A percentile compares a stretch with the other conserved stretches of the same genome.
Conservation (phyloP, 2,797 vertebrate genomes). For the Oreochromis grahami region DNA sequence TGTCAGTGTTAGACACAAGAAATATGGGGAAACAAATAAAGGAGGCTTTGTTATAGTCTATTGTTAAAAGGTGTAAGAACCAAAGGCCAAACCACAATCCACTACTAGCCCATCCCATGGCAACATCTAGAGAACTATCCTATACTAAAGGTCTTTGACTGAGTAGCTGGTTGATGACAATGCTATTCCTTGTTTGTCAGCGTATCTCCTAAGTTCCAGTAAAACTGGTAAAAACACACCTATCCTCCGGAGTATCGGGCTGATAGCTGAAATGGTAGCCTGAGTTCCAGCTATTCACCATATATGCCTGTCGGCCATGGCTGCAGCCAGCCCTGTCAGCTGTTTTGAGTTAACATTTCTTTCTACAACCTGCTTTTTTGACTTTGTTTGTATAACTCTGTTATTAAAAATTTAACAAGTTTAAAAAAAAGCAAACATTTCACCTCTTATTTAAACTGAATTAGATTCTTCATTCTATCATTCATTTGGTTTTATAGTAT, state of each 20-base stretch:
- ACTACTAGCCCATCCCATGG: neutral
- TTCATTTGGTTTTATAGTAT: neutral
- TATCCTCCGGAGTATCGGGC: neutral
- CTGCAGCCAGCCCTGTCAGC: neutral
- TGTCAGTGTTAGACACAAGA: neutral
- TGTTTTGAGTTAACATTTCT: neutral
- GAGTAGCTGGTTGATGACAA: neutral
- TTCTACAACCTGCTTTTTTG: neutral
- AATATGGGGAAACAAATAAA: neutral
- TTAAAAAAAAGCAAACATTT: neutral
- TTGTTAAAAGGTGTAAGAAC: neutral
- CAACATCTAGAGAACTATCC: neutral
- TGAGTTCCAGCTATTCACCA: neutral
- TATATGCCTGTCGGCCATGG: neutral
- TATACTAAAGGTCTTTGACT: neutral
- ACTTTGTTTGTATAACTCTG: neutral
- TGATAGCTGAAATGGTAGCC: neutral
- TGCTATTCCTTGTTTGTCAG: neutral
- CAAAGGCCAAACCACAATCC: neutral
- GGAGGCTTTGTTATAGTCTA: neutral
- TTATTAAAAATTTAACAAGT: neutral
- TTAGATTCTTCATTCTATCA: neutral
- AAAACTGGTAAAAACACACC: neutral
- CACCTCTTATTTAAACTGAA: neutral
- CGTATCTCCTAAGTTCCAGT: neutral